Evolutionary conservation across 2,113 vertebrate species (phyloP).

Genomic region (Chiloscyllium plagiosum): DNA sequence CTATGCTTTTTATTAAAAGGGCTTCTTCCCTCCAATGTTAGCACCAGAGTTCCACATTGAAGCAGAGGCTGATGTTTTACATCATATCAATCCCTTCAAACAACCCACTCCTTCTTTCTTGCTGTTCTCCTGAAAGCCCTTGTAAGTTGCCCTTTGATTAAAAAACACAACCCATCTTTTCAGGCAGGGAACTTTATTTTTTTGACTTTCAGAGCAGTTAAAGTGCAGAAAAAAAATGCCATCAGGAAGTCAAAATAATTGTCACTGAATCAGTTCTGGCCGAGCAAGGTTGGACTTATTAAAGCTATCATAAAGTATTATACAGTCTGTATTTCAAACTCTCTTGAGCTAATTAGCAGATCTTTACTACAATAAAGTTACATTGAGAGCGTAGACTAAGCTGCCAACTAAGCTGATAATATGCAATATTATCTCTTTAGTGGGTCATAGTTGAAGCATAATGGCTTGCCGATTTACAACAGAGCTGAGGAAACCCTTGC

Average conservation of each 20-base stretch:
- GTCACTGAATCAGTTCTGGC: constrained; percentile 45
- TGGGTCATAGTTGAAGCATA: no score
- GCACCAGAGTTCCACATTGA: constrained; percentile 42
- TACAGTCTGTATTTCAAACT: constrained; percentile 50
- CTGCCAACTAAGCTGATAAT: neutral
- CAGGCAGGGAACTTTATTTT: constrained; percentile 44
- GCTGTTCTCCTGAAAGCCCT: constrained; percentile 52
- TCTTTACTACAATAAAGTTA: constrained; percentile 47
- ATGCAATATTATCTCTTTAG: neutral
- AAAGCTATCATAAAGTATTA: constrained; percentile 20
- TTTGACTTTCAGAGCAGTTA: constrained; percentile 62
- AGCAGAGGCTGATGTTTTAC: constrained; percentile 45
- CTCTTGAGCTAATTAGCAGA: constrained; percentile 52
- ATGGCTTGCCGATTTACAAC: no score
- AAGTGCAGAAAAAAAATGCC: constrained; percentile 65
- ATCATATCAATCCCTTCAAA: constrained; percentile 43
- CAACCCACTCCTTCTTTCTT: constrained; percentile 44
- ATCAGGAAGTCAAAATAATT: constrained; percentile 46
- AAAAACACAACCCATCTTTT: constrained; percentile 55
- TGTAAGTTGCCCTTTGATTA: constrained; percentile 64
- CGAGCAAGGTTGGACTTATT: constrained; percentile 42
- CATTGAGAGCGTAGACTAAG: neutral
- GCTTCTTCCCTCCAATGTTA: constrained; percentile 39
- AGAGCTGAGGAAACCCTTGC: no score
- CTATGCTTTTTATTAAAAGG: constrained; percentile 41